Evolutionary conservation across 2,797 vertebrate genomes (phyloP), one percentile per base, ranked within the genome.

Genomic region (Melanotaenia trifasciata): DNA sequence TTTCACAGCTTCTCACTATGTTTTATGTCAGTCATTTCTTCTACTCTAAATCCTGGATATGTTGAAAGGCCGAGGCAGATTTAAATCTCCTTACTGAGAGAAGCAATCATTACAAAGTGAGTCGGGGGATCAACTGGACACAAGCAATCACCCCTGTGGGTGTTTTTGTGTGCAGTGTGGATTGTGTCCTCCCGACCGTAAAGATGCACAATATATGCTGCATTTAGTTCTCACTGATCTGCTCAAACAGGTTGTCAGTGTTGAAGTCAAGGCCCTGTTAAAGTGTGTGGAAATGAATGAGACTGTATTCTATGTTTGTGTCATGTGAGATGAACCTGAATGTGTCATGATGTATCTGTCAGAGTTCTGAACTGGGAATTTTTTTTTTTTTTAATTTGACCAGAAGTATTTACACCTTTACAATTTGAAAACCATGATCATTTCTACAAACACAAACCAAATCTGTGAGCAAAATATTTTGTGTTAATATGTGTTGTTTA

Each of bases 41-140:
- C 74, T 64, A 57, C 53, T 85, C 43, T 75, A 84, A 92, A 91
- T 87, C 86, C 85, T 78, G 74, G 72, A 86, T 86, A 83, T 76
- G 80, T 81, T 72, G 65, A 81, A 82, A 65, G 66, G 63, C 75
- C 22, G 70, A 30, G 80, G 78, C 84, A 81, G 74, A 84, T 90
- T 88, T 85, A 90, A 91, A 92, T 94, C 90, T 90, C 80, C 69
- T 92, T 89, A 89, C 63, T 64, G 71, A 81, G 74, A 80, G 85
- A 92, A 89, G 86, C 87, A 91, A 93, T 93, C 89, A 90, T 89
- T 73, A 84, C 72, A 86, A 89, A 86, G 84, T 80, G 78, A 89
- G 89, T 85, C 69, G n/a, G 65, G 79, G 81, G 90, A 91, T 90
- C 84, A 91, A 81, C 73, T 77, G 60, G 76, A 82, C 68, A 67